Percentiles rank a stretch among this genome's conserved stretches.
These are phyloP conservation scores for mouse (Mus musculus) DNA, from an alignment of 2,113 vertebrate genomes.

Conservation along the genomic window GRCm39 chr13:31827001-31827500, in stretches of 20 bases:
- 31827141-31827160: background rate
- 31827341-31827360: background rate
- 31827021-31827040: background rate
- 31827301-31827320: background rate
- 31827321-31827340: background rate
- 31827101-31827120: background rate
- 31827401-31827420: background rate
- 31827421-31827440: background rate
- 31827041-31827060: background rate
- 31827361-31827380: background rate
- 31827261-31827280: background rate
- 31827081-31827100: no score
- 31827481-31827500: background rate
- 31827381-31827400: background rate
- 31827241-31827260: background rate
- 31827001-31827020: background rate
- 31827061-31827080: background rate
- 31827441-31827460: background rate
- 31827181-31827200: background rate
- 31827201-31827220: background rate
- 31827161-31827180: fast-evolving
- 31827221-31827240: background rate
- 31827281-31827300: background rate
- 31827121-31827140: fast-evolving
- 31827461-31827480: background rate